These are phyloP conservation scores for Drosophila meridiana DNA, from an alignment of 2,888 invertebrate genomes.

Conservation along the genomic window DNA sequence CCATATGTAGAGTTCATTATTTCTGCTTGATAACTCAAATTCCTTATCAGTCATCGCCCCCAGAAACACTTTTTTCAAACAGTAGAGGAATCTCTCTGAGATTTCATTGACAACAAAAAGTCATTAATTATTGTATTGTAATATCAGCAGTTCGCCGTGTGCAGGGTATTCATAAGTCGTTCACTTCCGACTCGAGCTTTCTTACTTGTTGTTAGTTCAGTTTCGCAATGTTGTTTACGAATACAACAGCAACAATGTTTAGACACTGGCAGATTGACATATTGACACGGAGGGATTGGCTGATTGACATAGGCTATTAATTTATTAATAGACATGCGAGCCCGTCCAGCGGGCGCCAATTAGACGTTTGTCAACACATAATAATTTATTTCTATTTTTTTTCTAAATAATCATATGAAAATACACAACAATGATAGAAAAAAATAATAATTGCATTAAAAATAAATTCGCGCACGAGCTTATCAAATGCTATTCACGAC, in stretches of 20 bases:
- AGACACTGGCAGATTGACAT: conserved; percentile 32
- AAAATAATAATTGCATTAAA: conserved; percentile 23
- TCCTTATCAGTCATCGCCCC: too few species aligned
- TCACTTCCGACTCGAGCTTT: background rate
- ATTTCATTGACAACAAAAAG: background rate
- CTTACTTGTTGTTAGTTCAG: conserved; percentile 11
- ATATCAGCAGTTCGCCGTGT: background rate
- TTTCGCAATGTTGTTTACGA: conserved; percentile 14
- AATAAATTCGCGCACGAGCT: conserved; percentile 28
- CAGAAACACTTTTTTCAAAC: too few species aligned
- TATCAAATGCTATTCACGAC: conserved; percentile 22
- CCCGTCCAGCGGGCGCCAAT: conserved; percentile 51
- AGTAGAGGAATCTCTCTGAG: background rate
- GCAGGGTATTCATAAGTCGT: background rate
- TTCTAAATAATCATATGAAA: conserved; percentile 36
- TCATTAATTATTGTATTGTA: too few species aligned
- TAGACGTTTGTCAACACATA: conserved; percentile 69
- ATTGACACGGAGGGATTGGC: conserved; percentile 23
- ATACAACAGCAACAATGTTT: conserved; percentile 12
- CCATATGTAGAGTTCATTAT: too few species aligned
- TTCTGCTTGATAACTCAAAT: too few species aligned
- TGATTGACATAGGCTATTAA: conserved; percentile 36
- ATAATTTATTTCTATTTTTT: conserved; percentile 20
- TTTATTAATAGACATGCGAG: conserved; percentile 57
- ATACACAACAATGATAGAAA: conserved; percentile 13